phyloP scores from a whole-genome alignment of 2,113 vertebrate species.

The Pontoporia blainvillei region DNA sequence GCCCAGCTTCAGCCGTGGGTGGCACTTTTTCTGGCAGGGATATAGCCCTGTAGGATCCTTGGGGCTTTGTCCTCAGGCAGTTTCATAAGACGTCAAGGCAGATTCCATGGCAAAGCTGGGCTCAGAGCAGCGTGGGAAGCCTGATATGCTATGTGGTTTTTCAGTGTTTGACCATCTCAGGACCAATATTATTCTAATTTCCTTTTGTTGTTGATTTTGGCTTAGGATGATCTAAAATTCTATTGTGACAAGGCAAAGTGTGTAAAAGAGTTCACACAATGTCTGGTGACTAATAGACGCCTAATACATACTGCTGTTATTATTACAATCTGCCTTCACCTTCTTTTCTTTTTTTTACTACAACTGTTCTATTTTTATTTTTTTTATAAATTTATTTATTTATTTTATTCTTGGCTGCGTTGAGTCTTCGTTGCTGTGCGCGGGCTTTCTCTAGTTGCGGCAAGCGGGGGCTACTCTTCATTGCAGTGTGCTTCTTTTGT shows the following conservation, averaged over 20 bases:
- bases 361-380: too few species aligned
- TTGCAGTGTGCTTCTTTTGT: too few species aligned
- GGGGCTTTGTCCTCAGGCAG: neutral
- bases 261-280: neutral
- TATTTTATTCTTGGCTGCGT: too few species aligned
- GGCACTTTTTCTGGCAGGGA: neutral
- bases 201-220: neutral
- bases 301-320: accelerated
- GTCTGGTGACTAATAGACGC: neutral
- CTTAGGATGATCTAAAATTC: neutral
- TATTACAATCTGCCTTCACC: neutral
- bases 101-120: neutral
- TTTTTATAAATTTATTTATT: too few species aligned
- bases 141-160: neutral
- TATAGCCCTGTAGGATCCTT: neutral
- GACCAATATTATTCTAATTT: neutral
- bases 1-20: neutral
- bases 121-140: neutral
- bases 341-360: neutral
- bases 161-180: neutral
- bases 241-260: neutral
- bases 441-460: too few species aligned
- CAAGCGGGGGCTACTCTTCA: too few species aligned
- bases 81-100: neutral
- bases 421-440: too few species aligned